Percentiles rank a stretch among this genome's conserved stretches.
Conservation (phyloP, 2,113 vertebrate genomes). For the Meles meles region DNA sequence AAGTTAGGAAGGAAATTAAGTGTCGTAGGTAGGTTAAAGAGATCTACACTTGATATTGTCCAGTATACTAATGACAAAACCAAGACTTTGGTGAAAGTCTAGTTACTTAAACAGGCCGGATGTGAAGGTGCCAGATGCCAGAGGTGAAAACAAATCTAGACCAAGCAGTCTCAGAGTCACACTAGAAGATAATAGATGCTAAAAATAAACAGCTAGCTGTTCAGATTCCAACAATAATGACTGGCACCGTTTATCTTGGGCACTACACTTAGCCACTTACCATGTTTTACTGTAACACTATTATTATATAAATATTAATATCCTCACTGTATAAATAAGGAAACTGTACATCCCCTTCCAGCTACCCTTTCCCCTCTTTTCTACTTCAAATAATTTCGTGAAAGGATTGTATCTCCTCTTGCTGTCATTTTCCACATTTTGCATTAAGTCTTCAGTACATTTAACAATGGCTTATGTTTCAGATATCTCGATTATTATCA, state of each 20-base stretch:
- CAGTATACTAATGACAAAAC: background rate
- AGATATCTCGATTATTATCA: background rate
- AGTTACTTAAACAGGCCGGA: background rate
- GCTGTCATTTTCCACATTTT: background rate
- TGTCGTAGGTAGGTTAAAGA: background rate
- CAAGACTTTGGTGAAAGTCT: background rate
- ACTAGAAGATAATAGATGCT: background rate
- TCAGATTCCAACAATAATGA: background rate
- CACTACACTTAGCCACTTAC: background rate
- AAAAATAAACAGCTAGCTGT: background rate
- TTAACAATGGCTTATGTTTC: background rate
- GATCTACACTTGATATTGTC: background rate
- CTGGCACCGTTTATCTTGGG: background rate
- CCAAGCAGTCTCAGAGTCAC: background rate
- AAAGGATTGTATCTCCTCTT: background rate
- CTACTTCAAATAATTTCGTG: background rate
- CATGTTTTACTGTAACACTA: background rate
- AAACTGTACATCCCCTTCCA: background rate
- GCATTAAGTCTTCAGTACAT: background rate
- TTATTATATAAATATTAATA: background rate
- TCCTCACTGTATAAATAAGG: background rate
- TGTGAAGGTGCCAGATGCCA: background rate
- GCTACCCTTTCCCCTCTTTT: background rate
- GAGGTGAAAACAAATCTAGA: background rate
- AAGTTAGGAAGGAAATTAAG: background rate